These are phyloP conservation scores for Scaptomyza cyrtandrae DNA, from an alignment of 2,888 invertebrate genomes.

Conservation along the genomic window DNA sequence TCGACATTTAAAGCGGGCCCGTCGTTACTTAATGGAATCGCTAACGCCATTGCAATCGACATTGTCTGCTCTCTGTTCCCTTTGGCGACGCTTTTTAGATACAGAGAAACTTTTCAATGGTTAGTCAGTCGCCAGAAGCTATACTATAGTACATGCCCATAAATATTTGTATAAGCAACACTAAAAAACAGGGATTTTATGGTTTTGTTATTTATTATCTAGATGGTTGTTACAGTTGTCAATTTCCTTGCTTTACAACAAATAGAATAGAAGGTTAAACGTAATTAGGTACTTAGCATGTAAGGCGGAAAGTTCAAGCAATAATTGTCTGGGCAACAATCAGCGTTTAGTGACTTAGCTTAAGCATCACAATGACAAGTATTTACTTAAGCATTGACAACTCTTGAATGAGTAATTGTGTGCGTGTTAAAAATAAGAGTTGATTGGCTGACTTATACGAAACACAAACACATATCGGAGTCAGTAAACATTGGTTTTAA, in stretches of 20 bases:
- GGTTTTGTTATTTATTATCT: not conserved
- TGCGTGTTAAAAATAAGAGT: slow-evolving; percentile 38
- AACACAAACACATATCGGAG: too few species aligned
- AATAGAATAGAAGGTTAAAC: not conserved
- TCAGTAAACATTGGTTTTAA: not conserved
- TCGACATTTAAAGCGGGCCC: slow-evolving; percentile 39
- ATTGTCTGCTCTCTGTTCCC: slow-evolving; percentile 19
- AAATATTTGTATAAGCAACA: not conserved
- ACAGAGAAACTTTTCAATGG: slow-evolving; percentile 16
- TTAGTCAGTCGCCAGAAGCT: slow-evolving; percentile 9
- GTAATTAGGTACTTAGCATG: not conserved
- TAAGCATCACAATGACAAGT: slow-evolving; percentile 17
- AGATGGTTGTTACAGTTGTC: not conserved
- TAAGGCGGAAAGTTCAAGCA: not conserved
- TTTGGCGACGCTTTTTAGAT: slow-evolving; percentile 3
- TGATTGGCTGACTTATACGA: slow-evolving; percentile 17
- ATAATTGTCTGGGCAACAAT: not conserved
- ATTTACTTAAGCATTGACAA: slow-evolving; percentile 3
- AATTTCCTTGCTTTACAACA: too few species aligned
- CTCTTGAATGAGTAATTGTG: slow-evolving; percentile 41
- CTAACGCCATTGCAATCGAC: slow-evolving; percentile 25
- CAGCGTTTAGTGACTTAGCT: not conserved
- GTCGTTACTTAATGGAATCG: slow-evolving; percentile 19
- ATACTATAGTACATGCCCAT: not conserved
- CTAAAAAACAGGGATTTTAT: not conserved